phyloP scores from a whole-genome alignment of 2,113 vertebrate species.

The Morphnarchus princeps region DNA sequence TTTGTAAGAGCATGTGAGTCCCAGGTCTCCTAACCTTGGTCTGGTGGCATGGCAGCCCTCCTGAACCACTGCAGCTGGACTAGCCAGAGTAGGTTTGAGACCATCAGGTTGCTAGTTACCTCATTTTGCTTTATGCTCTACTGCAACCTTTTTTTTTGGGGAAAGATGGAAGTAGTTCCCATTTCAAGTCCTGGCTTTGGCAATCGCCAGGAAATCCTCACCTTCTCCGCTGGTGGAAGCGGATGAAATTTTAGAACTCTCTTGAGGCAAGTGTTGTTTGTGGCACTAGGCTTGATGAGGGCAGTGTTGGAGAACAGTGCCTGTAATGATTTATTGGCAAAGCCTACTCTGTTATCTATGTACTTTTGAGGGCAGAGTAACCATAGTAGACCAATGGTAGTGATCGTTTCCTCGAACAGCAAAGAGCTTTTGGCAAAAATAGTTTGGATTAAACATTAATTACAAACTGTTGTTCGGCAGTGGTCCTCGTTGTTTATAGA shows the following conservation, averaged over 20 bases:
- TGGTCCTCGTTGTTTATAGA: neutral
- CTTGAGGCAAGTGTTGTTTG: neutral
- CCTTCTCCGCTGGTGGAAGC: neutral
- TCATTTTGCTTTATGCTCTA: neutral
- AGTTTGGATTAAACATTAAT: slow-evolving; percentile 45
- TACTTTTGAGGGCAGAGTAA: neutral
- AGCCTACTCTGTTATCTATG: neutral
- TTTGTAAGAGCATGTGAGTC: neutral
- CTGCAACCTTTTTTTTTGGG: neutral
- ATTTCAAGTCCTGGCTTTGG: neutral
- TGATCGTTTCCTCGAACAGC: neutral
- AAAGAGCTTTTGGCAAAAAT: slow-evolving; percentile 20
- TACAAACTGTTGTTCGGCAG: neutral
- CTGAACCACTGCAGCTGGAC: neutral
- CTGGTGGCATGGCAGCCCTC: neutral
- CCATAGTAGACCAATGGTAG: neutral
- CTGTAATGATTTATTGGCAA: slow-evolving; percentile 10
- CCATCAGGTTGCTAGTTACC: neutral
- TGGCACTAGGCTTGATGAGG: neutral
- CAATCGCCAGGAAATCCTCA: neutral
- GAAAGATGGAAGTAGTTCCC: neutral
- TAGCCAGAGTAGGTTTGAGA: neutral
- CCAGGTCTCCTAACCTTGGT: neutral
- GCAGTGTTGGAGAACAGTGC: neutral
- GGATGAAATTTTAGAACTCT: neutral